Evolutionary conservation across 2,888 invertebrate genomes (phyloP).

Genomic region (Plagiodera versicolora): DNA sequence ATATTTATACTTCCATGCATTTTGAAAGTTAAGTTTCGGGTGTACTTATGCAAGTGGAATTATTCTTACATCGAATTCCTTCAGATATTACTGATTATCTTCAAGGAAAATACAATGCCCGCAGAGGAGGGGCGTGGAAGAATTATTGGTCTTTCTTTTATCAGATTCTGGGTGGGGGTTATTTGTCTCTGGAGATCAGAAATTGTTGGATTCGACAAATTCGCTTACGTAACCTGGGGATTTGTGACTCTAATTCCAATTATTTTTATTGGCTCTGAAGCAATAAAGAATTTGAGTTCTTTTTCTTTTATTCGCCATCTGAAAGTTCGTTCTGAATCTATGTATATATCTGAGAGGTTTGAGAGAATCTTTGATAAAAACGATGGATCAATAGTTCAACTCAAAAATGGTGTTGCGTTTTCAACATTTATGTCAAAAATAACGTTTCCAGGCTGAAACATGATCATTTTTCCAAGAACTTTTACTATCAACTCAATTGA

Average conservation of each 20-base stretch:
- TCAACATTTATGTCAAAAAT: too few relatives aligned
- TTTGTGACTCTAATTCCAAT: conserved; percentile 29
- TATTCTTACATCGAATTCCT: conserved; percentile 44
- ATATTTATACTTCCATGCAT: conserved; percentile 25
- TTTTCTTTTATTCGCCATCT: not conserved
- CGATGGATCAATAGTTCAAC: too few relatives aligned
- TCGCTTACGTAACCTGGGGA: conserved; percentile 40
- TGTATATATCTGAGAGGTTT: too few relatives aligned
- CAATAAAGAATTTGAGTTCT: conserved; percentile 15
- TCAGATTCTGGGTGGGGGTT: conserved; percentile 32
- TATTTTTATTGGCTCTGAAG: conserved; percentile 18
- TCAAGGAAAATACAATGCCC: conserved; percentile 35
- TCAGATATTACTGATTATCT: conserved; percentile 42
- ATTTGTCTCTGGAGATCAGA: conserved; percentile 37
- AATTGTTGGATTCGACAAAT: conserved; percentile 43
- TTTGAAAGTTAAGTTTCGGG: conserved; percentile 26
- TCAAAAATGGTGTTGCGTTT: too few relatives aligned
- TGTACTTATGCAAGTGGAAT: conserved; percentile 31
- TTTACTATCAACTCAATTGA: too few relatives aligned
- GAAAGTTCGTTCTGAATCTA: not conserved
- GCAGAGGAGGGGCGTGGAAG: conserved; percentile 28
- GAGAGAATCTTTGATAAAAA: too few relatives aligned
- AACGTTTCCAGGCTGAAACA: too few relatives aligned
- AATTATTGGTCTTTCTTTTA: conserved; percentile 30
- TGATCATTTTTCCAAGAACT: too few relatives aligned